Conservation (phyloP, 2,113 vertebrate genomes). For the Aramus guarauna region DNA sequence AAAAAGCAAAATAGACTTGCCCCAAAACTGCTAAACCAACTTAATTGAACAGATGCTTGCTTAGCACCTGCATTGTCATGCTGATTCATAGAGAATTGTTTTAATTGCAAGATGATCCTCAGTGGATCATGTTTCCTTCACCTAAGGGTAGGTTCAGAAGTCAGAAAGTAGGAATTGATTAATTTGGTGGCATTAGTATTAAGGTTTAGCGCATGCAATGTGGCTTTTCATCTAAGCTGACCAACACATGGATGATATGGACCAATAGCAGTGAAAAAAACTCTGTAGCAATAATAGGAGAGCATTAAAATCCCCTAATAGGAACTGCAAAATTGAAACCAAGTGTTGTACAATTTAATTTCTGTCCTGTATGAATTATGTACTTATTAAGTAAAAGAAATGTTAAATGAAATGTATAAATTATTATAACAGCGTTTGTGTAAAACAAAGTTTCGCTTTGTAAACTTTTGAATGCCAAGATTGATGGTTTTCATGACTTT, state of each 20-base stretch:
- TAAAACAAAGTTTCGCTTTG: conserved; percentile 48
- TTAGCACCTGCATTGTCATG: conserved; percentile 71
- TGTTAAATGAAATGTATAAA: conserved; percentile 48
- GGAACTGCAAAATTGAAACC: conserved; percentile 48
- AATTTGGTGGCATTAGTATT: conserved; percentile 38
- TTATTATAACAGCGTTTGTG: neutral
- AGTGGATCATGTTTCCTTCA: conserved; percentile 26
- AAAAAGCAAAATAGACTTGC: conserved; percentile 57
- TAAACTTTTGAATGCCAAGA: conserved; percentile 13
- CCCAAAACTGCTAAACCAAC: conserved; percentile 59
- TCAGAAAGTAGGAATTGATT: conserved; percentile 54
- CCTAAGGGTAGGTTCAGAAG: conserved; percentile 41
- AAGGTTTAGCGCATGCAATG: neutral
- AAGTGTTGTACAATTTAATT: conserved; percentile 35
- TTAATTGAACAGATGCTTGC: conserved; percentile 70
- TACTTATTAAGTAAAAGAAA: conserved; percentile 28
- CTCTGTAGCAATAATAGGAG: neutral
- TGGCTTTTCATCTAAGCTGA: conserved; percentile 8
- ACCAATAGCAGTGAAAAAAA: neutral
- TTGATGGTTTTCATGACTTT: conserved; percentile 42
- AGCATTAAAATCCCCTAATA: conserved; percentile 24
- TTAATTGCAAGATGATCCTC: conserved; percentile 68
- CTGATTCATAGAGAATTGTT: conserved; percentile 69
- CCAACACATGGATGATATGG: neutral
- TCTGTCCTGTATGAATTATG: conserved; percentile 25